Evolutionary conservation across 2,113 vertebrate genomes (phyloP).

Genomic region (Psilopogon haemacephalus): DNA sequence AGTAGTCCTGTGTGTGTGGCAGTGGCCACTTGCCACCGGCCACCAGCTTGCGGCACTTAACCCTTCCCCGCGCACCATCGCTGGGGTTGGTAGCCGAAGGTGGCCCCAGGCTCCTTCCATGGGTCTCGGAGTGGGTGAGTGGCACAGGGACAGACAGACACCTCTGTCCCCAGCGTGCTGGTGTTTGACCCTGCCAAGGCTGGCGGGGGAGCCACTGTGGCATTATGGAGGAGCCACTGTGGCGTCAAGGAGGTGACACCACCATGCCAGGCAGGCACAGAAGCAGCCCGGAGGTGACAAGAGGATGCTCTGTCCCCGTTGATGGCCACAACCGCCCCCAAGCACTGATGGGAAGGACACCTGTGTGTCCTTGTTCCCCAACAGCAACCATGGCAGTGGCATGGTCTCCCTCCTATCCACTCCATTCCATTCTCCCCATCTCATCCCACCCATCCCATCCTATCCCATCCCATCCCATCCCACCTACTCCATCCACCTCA

Average conservation of each 20-base stretch:
- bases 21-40: background rate
- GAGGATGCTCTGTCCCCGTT: fast-evolving
- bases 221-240: fast-evolving
- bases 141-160: background rate
- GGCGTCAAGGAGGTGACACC: background rate
- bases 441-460: background rate
- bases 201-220: background rate
- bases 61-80: fast-evolving
- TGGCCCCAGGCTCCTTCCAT: background rate
- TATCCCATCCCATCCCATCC: background rate
- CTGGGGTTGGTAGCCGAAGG: background rate
- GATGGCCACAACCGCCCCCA: fast-evolving
- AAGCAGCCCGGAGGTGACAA: background rate
- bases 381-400: fast-evolving
- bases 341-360: fast-evolving
- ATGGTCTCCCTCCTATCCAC: background rate
- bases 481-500: background rate
- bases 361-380: fast-evolving
- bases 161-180: background rate
- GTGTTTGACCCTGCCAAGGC: background rate
- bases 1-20: background rate
- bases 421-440: background rate
- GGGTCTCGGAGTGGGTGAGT: background rate
- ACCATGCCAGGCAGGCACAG: fast-evolving
- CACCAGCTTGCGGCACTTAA: background rate